Evolutionary conservation across 2,797 vertebrate genomes (phyloP).

Genomic region (Onychomys torridus): DNA sequence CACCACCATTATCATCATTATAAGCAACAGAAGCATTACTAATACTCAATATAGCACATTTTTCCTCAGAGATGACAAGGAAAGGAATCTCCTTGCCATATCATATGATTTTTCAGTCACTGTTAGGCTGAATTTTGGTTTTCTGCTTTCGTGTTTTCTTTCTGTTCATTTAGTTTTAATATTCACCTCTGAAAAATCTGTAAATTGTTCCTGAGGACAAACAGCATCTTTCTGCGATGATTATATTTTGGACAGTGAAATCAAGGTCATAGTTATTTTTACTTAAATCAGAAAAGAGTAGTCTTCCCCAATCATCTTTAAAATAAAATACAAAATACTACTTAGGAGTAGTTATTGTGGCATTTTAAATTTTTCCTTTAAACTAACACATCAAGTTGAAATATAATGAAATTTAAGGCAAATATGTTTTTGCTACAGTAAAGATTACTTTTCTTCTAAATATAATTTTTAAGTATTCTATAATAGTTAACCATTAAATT

Average conservation of each 20-base stretch:
- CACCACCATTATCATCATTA: not conserved
- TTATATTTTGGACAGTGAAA: conserved; percentile 4
- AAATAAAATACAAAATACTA: not conserved
- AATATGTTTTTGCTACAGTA: not conserved
- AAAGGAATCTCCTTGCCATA: not conserved
- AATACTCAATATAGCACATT: not conserved
- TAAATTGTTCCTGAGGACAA: not conserved
- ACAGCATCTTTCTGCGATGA: not conserved
- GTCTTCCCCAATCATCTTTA: not conserved
- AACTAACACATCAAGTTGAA: not conserved
- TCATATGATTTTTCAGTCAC: conserved; percentile 17
- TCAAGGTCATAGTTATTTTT: not conserved
- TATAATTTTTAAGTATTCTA: not conserved
- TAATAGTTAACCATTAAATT: not conserved
- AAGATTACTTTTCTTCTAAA: not conserved
- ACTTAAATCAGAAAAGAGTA: not conserved
- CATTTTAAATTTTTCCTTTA: not conserved
- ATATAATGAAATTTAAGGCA: not conserved
- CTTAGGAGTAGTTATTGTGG: not conserved
- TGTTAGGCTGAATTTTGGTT: not conserved
- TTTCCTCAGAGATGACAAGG: not conserved
- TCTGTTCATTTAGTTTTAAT: not conserved
- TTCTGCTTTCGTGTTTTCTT: not conserved
- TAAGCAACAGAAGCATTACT: not conserved
- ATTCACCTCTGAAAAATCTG: not conserved